Conservation (phyloP, 1,140 invertebrate species). For the Hestina assimilis region DNA sequence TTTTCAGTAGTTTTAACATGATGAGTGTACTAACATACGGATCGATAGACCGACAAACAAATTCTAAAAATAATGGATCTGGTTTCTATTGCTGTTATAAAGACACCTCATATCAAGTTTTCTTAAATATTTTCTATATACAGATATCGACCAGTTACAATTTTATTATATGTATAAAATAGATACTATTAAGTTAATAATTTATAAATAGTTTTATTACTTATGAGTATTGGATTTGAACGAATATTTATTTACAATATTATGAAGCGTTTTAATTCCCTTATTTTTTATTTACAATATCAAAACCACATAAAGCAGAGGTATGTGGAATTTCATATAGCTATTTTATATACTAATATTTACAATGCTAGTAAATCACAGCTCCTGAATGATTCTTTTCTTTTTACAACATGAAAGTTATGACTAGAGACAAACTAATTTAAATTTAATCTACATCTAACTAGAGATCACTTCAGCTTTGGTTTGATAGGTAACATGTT, state of each 20-base stretch:
- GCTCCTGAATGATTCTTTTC: constrained; percentile 64
- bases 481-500: constrained; percentile 67
- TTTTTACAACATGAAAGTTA: constrained; percentile 33
- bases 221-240: constrained; percentile 12
- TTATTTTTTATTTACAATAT: constrained; percentile 31
- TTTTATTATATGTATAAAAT: background rate
- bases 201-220: constrained; percentile 6
- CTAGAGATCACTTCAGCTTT: constrained; percentile 66
- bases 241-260: constrained; percentile 33
- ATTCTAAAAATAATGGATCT: no score
- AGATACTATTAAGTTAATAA: background rate
- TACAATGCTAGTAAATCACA: constrained; percentile 72
- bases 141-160: no score
- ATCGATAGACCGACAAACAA: no score
- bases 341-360: constrained; percentile 42
- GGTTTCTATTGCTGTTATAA: no score
- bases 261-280: constrained; percentile 55
- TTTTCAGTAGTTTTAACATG: no score
- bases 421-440: constrained; percentile 21
- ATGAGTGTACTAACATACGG: no score
- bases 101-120: no score
- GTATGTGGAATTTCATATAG: constrained; percentile 13
- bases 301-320: constrained; percentile 8
- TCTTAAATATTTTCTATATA: no score
- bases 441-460: constrained; percentile 35